Base-by-base conservation (phyloP, 2,888 invertebrate genomes). In the Prenolepis imparis region DNA sequence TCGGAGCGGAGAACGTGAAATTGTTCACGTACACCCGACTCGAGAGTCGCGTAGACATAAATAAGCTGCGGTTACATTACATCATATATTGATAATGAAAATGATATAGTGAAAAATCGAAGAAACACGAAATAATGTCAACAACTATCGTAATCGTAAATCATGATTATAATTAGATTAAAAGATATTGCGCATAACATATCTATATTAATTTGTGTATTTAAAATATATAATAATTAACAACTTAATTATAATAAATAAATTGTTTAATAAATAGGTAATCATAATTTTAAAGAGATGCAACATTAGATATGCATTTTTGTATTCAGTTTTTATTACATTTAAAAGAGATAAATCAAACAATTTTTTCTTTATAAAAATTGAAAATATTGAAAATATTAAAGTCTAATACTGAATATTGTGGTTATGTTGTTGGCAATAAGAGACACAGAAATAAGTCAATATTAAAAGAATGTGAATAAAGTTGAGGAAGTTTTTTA, bases 71-170 rank as follows among this genome's bases (percentile, higher is more conserved):
- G 18, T 48, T 80, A 70, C 15, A 5, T 66, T 55, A 36, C 36
- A 6, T 24, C 59, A n/a, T 28, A 41, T 41, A 70, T 59, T 52
- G 41, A 78, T 44, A 6, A 78, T 44, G 18, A 70, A 77, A 70
- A 59, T 52, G 21, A 59, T 15, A 8, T 4, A 6, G 18, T 24
- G n/a, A 41, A 55, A 8, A 66, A 39, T 6, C 48, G 3, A 6
- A 24, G 12, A 3, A 39, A 15, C 41, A 3, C 9, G 9, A 39
- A 66, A 61, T 39, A 41, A 18, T 9, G 6, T 77, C 8, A 28
- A 24, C 11, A 24, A n/a, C 12, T 4, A 18, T 11, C 36, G 11
- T 36, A 2, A 18, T 11, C 36, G 11, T 36, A 2, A 32, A 15
- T 24, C 36, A 73, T 59, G 6, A 73, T 44, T 44, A 28, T 12